These are phyloP conservation scores for Ypsolopha sequella DNA, from an alignment of 2,888 invertebrate species.

Conservation along the genomic window DNA sequence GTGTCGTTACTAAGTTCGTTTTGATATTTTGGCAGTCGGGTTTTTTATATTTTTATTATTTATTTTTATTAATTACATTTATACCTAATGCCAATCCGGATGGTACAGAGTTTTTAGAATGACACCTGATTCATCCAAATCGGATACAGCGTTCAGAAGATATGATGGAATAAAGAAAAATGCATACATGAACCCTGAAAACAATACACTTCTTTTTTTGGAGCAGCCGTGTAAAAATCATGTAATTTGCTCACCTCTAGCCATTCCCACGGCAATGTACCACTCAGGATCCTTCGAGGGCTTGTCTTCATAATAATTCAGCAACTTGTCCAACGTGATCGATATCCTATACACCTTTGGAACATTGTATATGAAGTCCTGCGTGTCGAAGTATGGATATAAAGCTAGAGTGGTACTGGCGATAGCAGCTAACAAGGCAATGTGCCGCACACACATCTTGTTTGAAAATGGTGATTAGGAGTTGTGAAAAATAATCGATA, in stretches of 20 bases:
- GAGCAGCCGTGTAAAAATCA: too few species aligned
- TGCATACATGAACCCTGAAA: too few species aligned
- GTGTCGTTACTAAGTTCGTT: too few species aligned
- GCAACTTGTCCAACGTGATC: constrained; percentile 47
- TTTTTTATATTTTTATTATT: too few species aligned
- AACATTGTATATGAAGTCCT: constrained; percentile 63
- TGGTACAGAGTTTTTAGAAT: too few species aligned
- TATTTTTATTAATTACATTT: too few species aligned
- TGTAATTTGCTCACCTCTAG: constrained; percentile 37
- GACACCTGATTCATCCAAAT: too few species aligned
- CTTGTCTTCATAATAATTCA: constrained; percentile 54
- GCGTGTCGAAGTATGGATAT: constrained; percentile 61
- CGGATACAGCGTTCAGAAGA: too few species aligned
- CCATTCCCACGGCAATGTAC: constrained; percentile 48
- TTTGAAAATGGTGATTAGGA: constrained; percentile 25
- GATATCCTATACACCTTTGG: constrained; percentile 59
- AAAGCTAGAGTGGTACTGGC: constrained; percentile 26
- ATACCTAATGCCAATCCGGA: too few species aligned
- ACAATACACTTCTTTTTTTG: too few species aligned
- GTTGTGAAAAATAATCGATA: constrained; percentile 20
- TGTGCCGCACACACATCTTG: constrained; percentile 43
- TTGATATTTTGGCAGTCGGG: too few species aligned
- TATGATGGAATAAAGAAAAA: too few species aligned
- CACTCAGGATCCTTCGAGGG: constrained; percentile 63
- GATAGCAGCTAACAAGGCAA: constrained; percentile 27